These are phyloP conservation scores for Graptemys geographica DNA, from an alignment of 2,797 vertebrate species.

Conservation along the genomic window DNA sequence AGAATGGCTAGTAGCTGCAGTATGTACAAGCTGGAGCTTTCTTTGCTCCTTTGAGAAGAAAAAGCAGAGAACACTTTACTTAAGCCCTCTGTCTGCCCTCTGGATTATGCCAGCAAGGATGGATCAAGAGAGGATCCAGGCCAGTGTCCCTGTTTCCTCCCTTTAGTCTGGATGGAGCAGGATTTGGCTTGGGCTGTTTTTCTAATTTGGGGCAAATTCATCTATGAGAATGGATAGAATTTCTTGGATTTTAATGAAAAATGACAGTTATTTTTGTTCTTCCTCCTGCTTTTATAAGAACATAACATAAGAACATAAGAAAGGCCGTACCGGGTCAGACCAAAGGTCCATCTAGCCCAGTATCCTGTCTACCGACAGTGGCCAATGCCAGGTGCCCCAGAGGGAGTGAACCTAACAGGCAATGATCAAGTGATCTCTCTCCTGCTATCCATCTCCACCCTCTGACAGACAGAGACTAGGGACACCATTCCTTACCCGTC, in stretches of 20 bases:
- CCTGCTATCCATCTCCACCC: no score
- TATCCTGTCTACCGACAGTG: no score
- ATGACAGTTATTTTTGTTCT: background rate
- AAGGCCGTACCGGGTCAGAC: no score
- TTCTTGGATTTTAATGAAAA: background rate
- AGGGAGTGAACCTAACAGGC: no score
- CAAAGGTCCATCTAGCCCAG: no score
- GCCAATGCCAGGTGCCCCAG: no score
- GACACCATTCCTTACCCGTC: no score
- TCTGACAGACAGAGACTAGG: no score
- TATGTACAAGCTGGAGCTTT: background rate
- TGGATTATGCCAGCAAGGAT: background rate
- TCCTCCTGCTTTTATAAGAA: background rate
- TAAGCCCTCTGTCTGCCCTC: background rate
- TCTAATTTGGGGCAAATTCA: background rate
- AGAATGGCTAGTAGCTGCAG: background rate
- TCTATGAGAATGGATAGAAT: background rate
- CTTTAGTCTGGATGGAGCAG: background rate
- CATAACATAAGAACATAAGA: no score
- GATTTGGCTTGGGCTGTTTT: background rate
- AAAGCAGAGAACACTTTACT: background rate
- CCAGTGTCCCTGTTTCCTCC: background rate
- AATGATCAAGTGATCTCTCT: no score
- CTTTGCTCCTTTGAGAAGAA: background rate
- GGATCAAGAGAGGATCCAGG: background rate